A percentile compares a stretch with the other conserved stretches of the same genome.
phyloP scores from a whole-genome alignment of 2,113 vertebrate species.

The Pyrgilauda ruficollis region DNA sequence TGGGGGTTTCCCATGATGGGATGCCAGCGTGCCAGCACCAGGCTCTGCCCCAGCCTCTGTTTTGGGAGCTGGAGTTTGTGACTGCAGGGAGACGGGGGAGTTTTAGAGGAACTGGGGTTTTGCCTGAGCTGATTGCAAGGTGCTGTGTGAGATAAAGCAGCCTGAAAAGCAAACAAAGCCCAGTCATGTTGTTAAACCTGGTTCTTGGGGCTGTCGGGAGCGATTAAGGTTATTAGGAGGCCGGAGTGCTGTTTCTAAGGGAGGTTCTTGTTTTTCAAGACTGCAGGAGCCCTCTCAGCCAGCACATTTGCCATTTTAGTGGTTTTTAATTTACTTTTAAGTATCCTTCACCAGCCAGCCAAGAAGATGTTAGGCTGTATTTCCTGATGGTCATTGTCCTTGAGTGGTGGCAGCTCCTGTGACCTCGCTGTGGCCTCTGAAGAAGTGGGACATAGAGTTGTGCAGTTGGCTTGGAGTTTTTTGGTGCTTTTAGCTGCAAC shows the following conservation, averaged over 20 bases:
- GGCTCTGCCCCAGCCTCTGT: not conserved
- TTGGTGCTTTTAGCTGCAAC: not conserved
- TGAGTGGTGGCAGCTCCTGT: not conserved
- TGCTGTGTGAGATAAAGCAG: not conserved
- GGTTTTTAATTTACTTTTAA: not conserved
- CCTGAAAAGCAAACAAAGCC: not conserved
- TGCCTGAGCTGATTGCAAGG: not conserved
- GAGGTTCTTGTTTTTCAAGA: constrained; percentile 23
- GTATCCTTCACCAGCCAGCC: not conserved
- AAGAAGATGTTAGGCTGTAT: not conserved
- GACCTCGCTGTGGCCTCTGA: not conserved
- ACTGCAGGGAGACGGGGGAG: fast-evolving
- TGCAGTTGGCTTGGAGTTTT: not conserved
- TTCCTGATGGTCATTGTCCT: not conserved
- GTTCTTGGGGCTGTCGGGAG: not conserved
- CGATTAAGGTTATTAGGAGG: constrained; percentile 34
- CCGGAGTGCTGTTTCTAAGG: not conserved
- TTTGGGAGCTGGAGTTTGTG: not conserved
- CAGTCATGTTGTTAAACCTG: not conserved
- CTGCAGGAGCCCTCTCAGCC: not conserved
- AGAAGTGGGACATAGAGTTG: not conserved
- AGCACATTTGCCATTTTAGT: not conserved
- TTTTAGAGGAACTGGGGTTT: not conserved
- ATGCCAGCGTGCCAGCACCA: not conserved
- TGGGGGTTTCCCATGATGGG: not conserved